These are phyloP conservation scores for Tokudaia tokunoshimensis DNA, from an alignment of 2,797 vertebrate species.

Conservation along the genomic window DNA sequence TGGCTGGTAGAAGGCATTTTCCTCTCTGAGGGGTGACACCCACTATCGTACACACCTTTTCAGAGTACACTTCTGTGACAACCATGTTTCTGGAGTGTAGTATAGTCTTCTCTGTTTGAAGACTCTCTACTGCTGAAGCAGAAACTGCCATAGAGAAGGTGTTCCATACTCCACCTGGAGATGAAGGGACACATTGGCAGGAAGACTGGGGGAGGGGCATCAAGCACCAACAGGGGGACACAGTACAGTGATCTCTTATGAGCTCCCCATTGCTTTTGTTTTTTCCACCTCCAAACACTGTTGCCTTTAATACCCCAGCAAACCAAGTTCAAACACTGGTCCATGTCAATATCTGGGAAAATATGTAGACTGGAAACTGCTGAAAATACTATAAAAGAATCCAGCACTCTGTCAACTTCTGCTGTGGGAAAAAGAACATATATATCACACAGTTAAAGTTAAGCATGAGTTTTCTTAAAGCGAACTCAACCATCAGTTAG, in stretches of 20 bases:
- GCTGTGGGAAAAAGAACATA: neutral
- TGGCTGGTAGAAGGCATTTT: neutral
- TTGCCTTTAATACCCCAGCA: neutral
- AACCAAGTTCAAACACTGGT: neutral
- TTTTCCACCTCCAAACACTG: neutral
- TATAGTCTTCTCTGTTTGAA: neutral
- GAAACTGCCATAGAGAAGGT: neutral
- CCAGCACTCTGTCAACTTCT: neutral
- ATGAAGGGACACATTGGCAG: neutral
- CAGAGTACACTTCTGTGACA: neutral
- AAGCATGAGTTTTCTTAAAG: neutral
- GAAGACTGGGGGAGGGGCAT: neutral
- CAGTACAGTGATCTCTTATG: neutral
- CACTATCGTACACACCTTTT: neutral
- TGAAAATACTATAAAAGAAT: neutral
- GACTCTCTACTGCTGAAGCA: neutral
- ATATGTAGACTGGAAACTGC: neutral
- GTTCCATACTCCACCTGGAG: neutral
- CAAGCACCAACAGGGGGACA: neutral
- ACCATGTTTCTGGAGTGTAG: neutral
- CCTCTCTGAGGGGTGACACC: neutral
- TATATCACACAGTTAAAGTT: neutral
- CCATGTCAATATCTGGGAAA: neutral
- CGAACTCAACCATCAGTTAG: neutral
- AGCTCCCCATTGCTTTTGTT: neutral